Percentiles rank a stretch among this genome's conserved stretches.
These are phyloP conservation scores for Phrynosoma blainvillii DNA, from an alignment of 2,113 vertebrate species.

Conservation along the genomic window DNA sequence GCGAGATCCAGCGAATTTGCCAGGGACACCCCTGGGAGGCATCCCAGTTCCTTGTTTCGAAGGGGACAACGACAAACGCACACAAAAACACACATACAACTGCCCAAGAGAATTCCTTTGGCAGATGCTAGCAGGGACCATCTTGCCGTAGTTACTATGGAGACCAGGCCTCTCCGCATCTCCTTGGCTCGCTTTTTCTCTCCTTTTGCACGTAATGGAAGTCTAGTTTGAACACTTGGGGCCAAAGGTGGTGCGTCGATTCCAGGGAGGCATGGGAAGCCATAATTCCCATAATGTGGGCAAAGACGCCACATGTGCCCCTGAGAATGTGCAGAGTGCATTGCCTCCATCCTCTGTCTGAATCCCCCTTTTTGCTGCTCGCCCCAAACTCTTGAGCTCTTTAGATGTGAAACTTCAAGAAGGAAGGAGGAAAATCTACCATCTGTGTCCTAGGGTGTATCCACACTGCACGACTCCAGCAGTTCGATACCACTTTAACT, in stretches of 20 bases:
- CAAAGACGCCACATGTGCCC: neutral
- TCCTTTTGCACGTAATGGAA: too few relatives aligned
- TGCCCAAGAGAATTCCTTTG: slow-evolving; percentile 17
- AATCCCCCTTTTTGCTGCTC: neutral
- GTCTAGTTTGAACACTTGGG: too few relatives aligned
- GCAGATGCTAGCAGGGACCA: slow-evolving; percentile 46
- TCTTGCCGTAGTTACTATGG: slow-evolving; percentile 52
- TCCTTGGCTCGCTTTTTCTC: too few relatives aligned
- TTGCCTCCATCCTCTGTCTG: neutral
- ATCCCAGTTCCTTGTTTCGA: neutral
- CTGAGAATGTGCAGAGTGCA: neutral
- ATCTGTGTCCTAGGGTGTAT: slow-evolving; percentile 58
- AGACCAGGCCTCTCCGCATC: slow-evolving; percentile 34
- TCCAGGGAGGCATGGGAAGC: neutral
- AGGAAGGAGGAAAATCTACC: slow-evolving; percentile 65
- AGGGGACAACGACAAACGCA: neutral
- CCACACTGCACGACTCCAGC: too few relatives aligned
- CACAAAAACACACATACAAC: too few relatives aligned
- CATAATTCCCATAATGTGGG: too few relatives aligned
- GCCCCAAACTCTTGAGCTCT: neutral
- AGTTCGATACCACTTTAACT: too few relatives aligned
- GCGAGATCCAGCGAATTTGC: too few relatives aligned
- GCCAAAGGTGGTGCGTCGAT: too few relatives aligned
- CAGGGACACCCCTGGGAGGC: neutral
- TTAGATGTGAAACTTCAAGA: slow-evolving; percentile 74